Conservation (phyloP, 1,140 invertebrate species). For the Rhagoletis zephyria region DNA sequence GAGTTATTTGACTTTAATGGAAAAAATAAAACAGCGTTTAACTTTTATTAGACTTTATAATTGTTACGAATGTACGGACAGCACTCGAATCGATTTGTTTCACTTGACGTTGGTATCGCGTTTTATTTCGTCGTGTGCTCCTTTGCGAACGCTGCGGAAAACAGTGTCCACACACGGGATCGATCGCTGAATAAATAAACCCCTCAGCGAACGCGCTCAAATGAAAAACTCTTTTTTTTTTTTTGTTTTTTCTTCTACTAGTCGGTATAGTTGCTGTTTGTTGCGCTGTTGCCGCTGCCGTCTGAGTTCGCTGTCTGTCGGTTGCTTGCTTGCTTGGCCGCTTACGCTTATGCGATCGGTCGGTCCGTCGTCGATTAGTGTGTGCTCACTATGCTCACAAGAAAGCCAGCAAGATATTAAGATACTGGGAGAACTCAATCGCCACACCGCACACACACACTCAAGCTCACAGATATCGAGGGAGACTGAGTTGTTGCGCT, state of each 20-base stretch:
- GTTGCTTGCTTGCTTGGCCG: not conserved
- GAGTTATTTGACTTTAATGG: not conserved
- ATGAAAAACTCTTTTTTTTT: slow-evolving; percentile 27
- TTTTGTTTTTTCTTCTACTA: not conserved
- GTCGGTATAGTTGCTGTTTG: slow-evolving; percentile 25
- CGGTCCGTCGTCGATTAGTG: slow-evolving; percentile 2
- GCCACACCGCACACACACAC: not conserved
- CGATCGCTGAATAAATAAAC: slow-evolving; percentile 71
- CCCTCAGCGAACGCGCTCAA: slow-evolving; percentile 55
- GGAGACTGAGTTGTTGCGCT: not conserved
- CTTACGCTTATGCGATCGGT: slow-evolving; percentile 6
- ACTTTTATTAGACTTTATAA: not conserved
- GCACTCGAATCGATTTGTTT: slow-evolving; percentile 38
- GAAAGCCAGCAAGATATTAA: slow-evolving; percentile 43
- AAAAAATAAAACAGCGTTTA: not conserved
- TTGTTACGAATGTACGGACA: not conserved
- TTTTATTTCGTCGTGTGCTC: slow-evolving; percentile 54
- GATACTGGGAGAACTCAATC: slow-evolving; percentile 22
- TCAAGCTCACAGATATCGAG: not conserved
- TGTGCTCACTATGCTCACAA: slow-evolving; percentile 22
- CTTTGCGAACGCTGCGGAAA: slow-evolving; percentile 68
- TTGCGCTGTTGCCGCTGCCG: not conserved
- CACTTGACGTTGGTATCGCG: slow-evolving; percentile 22
- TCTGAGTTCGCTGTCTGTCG: not conserved
- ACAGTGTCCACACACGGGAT: slow-evolving; percentile 71